Percentiles rank a stretch among this genome's conserved stretches.
phyloP scores from a whole-genome alignment of 1,140 invertebrate species.

The Zaprionus kolodkinae region DNA sequence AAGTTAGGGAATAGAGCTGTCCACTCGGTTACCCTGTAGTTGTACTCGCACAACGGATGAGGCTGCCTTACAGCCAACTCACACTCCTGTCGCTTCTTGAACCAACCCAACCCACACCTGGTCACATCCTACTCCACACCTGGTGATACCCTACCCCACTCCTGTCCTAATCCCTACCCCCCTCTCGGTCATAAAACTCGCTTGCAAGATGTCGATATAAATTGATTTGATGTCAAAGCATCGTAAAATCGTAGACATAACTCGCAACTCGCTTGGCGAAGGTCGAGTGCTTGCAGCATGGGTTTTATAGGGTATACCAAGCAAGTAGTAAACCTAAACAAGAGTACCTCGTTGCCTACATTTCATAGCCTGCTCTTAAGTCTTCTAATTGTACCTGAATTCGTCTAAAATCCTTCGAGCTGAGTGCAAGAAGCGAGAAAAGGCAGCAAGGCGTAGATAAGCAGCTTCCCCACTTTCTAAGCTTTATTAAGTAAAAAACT shows the following conservation, averaged over 20 bases:
- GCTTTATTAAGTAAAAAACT: no score
- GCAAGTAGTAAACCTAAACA: not conserved
- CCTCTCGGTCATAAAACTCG: not conserved
- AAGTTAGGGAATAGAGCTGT: no score
- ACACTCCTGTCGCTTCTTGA: not conserved
- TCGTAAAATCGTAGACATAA: constrained; percentile 6
- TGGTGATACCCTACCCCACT: not conserved
- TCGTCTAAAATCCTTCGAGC: not conserved
- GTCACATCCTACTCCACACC: not conserved
- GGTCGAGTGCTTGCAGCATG: not conserved
- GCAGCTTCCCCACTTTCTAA: no score
- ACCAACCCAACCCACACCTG: no score
- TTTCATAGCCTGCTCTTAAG: not conserved
- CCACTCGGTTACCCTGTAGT: not conserved
- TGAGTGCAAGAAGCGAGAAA: no score
- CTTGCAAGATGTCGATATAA: constrained; percentile 1
- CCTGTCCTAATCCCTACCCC: not conserved
- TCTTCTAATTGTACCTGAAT: not conserved
- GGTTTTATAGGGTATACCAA: not conserved
- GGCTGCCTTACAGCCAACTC: not conserved
- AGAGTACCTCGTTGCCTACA: not conserved
- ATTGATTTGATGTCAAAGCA: constrained; percentile 8
- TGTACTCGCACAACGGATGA: not conserved
- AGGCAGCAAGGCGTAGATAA: not conserved
- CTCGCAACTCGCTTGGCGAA: not conserved